Base-by-base conservation (phyloP, 2,113 vertebrate species). In the Caranx ignobilis region DNA sequence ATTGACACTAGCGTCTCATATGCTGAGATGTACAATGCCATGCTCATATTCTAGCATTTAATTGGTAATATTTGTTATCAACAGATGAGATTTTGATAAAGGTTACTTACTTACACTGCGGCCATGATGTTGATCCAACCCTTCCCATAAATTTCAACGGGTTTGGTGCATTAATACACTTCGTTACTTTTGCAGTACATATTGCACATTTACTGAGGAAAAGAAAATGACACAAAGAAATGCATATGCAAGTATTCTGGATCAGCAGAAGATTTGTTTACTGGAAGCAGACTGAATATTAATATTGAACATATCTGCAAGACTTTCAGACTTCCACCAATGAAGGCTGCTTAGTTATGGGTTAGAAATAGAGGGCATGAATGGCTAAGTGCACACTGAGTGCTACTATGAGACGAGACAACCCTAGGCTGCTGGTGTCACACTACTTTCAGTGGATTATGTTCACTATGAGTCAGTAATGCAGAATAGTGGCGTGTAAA, bases 391-490 rank as follows among this genome's bases (percentile, higher is more conserved):
- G 60, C n/a, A 4, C 2, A 5, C 21, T 47, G 2, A 37, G 2
- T 35, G 34, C 31, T 61, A 26, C 19, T n/a, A 19, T 12, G 43
- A 26, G 45, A 60, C 59, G 6, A 67, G 35, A 54, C 12, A 68
- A n/a, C 11, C 26, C 31, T 13, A 37, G 16, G 64, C 37, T 64
- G 47, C 31, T 64, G 35, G 7, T 41, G n/a, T 73, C 57, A 43
- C 57, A 19, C 13, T 13, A 48, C 59, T 69, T 39, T 34, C 62
- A 45, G 26, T 26, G 47, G 26, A 31, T 31, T 32, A 41, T 1
- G n/a, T n/a, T 41, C 26, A 12, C 41, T 57, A 7, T 65, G 19
- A 69, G 70, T 79, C 68, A 75, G 71, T 84, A 65, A 71, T 64
- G 52, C 21, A 45, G 59, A 54, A 54, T 3, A 31, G 54, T 32